Evolutionary conservation across 2,888 invertebrate genomes (phyloP), one percentile per base, ranked within the genome.

Genomic region (Galeopsomyia nigrocyanea): DNA sequence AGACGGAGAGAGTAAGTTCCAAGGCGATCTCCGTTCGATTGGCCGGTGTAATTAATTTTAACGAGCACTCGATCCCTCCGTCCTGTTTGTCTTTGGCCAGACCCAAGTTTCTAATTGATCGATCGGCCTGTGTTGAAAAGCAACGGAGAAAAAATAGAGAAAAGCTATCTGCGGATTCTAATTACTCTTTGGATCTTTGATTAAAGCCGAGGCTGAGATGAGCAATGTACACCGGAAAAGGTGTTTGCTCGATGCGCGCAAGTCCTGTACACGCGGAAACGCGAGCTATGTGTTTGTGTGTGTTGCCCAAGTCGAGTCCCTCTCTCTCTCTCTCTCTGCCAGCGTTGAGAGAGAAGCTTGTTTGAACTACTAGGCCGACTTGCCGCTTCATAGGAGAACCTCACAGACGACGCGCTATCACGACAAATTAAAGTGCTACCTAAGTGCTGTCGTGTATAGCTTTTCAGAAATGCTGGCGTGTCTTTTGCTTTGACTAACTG

Each of bases 181-280:
- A 73, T 73, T 69, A 62, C 51, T 50, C 55, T 7, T 39, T 22
- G 57, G 66, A 70, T 63, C 70, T 70, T 67, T 70, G 74, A 74
- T 74, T 74, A 74, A 62, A 70, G 69, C 57, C 17, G 57, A 53
- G 22, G 64, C 50, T 19, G 3, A 46, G 58, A 74, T 70, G 74
- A 74, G 67, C 69, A 70, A 53, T 62, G 67, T 58, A 65, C 50
- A 68, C 60, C 53, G 46, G 47, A 31, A n/a, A 64, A 39, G 39
- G 7, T 39, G 39, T 39, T 39, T 39, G 13, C 39, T 39, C 39
- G 13, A 39, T 3, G 39, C 39, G 31, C 51, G 31, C 55, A 19
- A 63, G 49, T 66, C 58, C 66, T 62, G 51, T 53, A 66, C 57
- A 69, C 67, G 63, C 70, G 62, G 50, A 70, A 71, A 67, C 39